A percentile compares a stretch with the other conserved stretches of the same genome.
Evolutionary conservation across 2,888 invertebrate genomes (phyloP).

Genomic region (Heterodera filipjevi): DNA sequence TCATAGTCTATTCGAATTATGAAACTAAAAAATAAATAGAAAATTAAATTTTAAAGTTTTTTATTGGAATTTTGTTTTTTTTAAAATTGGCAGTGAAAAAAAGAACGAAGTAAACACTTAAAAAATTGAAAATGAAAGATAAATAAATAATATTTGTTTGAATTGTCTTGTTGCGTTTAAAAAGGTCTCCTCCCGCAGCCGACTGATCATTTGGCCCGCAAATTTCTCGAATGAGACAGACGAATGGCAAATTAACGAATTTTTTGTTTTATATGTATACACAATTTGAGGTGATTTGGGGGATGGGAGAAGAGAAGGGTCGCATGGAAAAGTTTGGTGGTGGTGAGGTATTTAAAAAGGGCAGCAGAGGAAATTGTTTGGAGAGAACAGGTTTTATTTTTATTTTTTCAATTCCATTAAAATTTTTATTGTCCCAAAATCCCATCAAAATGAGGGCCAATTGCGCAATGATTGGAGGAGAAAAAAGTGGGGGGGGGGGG

Average conservation of each 20-base stretch:
- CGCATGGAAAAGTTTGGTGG: too few species aligned
- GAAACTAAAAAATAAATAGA: background rate
- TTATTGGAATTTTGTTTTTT: too few species aligned
- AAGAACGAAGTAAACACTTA: too few species aligned
- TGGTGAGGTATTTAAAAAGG: background rate
- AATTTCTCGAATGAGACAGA: background rate
- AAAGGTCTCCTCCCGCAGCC: background rate
- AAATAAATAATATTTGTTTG: background rate
- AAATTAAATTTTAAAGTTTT: too few species aligned
- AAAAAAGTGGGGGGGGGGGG: background rate
- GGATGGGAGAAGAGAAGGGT: background rate
- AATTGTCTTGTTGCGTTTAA: background rate
- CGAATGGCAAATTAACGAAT: background rate
- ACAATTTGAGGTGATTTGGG: background rate
- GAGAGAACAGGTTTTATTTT: background rate
- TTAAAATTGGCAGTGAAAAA: too few species aligned
- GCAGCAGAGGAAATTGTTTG: background rate
- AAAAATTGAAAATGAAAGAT: background rate
- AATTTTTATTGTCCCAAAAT: slow-evolving; percentile 1
- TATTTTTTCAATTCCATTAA: background rate
- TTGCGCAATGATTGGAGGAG: background rate
- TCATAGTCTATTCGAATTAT: background rate
- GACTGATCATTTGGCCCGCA: background rate
- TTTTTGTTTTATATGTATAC: background rate
- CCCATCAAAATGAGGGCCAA: slow-evolving; percentile 10